Percentiles rank a stretch among this genome's conserved stretches.
phyloP scores from a whole-genome alignment of 2,797 vertebrate species.

The Taenioides sp. region DNA sequence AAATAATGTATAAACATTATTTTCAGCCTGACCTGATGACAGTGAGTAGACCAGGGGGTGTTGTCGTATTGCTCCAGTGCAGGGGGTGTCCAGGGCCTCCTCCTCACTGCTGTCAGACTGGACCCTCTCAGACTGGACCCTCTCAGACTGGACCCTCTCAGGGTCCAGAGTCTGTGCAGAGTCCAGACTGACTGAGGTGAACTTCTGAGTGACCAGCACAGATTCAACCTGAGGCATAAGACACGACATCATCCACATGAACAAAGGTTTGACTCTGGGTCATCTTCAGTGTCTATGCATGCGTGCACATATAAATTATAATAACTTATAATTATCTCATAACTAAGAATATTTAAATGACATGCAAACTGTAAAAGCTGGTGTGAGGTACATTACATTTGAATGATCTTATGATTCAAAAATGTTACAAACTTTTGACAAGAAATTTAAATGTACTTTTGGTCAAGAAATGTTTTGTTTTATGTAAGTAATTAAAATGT shows the following conservation, averaged over 20 bases:
- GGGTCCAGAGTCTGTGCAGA: constrained; percentile 80
- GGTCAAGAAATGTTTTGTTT: too few relatives aligned
- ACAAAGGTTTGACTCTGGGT: neutral
- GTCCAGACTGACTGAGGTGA: constrained; percentile 84
- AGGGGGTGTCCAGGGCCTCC: constrained; percentile 79
- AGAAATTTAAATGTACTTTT: too few relatives aligned
- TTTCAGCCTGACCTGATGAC: constrained; percentile 82
- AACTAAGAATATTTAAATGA: too few relatives aligned
- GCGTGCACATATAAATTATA: too few relatives aligned
- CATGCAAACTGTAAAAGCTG: too few relatives aligned
- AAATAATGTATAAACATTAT: too few relatives aligned
- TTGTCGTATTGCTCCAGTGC: constrained; percentile 82
- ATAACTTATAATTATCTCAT: too few relatives aligned
- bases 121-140: constrained; percentile 76
- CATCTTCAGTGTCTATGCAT: too few relatives aligned
- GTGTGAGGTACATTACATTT: too few relatives aligned
- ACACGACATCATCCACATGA: neutral
- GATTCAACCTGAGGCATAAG: constrained; percentile 78
- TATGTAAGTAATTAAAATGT: too few relatives aligned
- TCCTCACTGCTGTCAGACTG: constrained; percentile 77
- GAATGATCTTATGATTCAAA: too few relatives aligned
- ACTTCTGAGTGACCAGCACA: constrained; percentile 76
- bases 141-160: constrained; percentile 64
- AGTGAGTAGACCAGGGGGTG: constrained; percentile 81
- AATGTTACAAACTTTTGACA: too few relatives aligned